Evolutionary conservation across 2,888 invertebrate genomes (phyloP), one percentile per base, ranked within the genome.

Genomic region (Antheraea yamamai): DNA sequence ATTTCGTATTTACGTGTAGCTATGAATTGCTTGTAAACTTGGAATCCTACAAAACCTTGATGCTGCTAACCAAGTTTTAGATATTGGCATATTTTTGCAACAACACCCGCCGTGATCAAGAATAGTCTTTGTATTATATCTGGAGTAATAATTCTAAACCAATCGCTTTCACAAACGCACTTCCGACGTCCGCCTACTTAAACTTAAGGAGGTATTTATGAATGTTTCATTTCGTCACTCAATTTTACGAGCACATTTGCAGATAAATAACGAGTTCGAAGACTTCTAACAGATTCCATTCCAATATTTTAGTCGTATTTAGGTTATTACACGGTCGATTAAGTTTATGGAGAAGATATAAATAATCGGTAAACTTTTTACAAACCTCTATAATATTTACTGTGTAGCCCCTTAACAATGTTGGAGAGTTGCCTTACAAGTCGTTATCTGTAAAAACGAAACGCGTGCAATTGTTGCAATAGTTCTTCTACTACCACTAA

Each of bases 231-330:
- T 30, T 66, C 64, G 64, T 66, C 64, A 30, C 64, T 30, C 10
- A 66, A 66, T 66, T 66, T 66, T 66, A 66, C 64, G 30, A 66
- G 26, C 64, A 66, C 64, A 30, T 26, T 66, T 66, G 64, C 64
- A 66, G 64, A 66, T 66, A 66, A 61, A 66, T 30, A 66, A 66
- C 64, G 64, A 30, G 64, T 66, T 66, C 26, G 26, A 30, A 66
- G 26, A 66, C 16, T 30, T 66, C 26, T 66, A 66, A 66, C 64
- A 66, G 18, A 66, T 64, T 64, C 64, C 64, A 8, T 23, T 26
- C 26, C 4, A 26, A 66, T 64, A 61, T 61, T 61, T 61, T 66
- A 66, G 64, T 30, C 26, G 26, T 66, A 30, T 66, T 66, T 66
- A 30, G 64, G 64, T 30, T 30, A 66, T 20, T 26, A 2, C 64